Conservation (phyloP, 1,140 invertebrate species). For the Zaprionus davidi region DNA sequence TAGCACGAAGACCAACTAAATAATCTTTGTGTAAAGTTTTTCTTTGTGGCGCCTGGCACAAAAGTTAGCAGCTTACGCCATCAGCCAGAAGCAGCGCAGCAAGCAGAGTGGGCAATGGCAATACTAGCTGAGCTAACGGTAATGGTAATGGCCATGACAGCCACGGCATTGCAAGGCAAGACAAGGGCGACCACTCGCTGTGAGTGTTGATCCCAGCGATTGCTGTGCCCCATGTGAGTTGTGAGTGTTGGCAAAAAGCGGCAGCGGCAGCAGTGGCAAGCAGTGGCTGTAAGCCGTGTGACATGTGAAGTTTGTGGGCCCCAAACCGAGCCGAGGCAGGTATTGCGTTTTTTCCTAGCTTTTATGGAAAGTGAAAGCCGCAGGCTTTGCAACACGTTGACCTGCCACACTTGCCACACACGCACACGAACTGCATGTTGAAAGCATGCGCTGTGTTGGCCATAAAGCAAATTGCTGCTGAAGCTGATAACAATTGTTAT, state of each 20-base stretch:
- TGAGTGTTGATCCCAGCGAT: conserved; percentile 36
- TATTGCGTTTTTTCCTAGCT: neutral
- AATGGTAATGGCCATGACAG: neutral
- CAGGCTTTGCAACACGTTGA: conserved; percentile 18
- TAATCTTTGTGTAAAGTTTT: conserved; percentile 73
- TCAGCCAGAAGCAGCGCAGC: neutral
- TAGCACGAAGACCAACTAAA: conserved; percentile 44
- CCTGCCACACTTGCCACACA: conserved; percentile 4
- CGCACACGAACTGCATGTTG: neutral
- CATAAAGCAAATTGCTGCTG: neutral
- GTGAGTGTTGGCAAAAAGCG: conserved; percentile 23
- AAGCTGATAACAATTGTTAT: neutral
- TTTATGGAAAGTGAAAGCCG: conserved; percentile 11
- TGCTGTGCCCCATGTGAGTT: conserved; percentile 32
- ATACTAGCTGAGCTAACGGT: neutral
- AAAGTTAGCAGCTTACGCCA: conserved; percentile 33
- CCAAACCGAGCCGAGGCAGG: neutral
- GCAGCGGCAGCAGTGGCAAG: conserved; percentile 7
- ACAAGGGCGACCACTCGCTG: conserved; percentile 26
- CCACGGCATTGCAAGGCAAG: neutral
- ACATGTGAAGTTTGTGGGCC: conserved; percentile 18
- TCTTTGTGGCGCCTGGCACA: conserved; percentile 46
- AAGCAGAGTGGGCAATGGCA: neutral
- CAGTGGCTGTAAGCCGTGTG: conserved; percentile 48
- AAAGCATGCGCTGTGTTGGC: neutral